phyloP scores from a whole-genome alignment of 2,888 invertebrate genomes.

The Caenorhabditis macrosperma region DNA sequence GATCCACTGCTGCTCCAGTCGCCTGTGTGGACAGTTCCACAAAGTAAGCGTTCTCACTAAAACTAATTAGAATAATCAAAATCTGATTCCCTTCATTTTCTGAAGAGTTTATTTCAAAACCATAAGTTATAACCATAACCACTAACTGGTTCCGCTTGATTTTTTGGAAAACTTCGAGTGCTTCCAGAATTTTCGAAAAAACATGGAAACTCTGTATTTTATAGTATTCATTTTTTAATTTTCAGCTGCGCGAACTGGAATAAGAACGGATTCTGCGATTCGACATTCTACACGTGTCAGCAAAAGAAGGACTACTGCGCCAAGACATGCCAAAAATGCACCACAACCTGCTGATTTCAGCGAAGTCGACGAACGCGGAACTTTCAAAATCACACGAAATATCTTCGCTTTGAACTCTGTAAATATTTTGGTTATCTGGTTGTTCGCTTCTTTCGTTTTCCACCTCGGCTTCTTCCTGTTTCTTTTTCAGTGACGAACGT shows the following conservation, averaged over 20 bases:
- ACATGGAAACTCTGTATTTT: too few relatives aligned
- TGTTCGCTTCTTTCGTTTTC: slow-evolving; percentile 33
- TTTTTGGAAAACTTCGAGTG: neutral
- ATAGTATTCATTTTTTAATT: too few relatives aligned
- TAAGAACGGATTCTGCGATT: slow-evolving; percentile 50
- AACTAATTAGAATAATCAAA: neutral
- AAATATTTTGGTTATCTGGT: slow-evolving; percentile 49
- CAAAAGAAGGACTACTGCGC: slow-evolving; percentile 47
- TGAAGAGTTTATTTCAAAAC: too few relatives aligned
- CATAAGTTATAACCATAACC: too few relatives aligned
- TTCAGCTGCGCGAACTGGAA: slow-evolving; percentile 49
- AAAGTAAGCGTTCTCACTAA: slow-evolving; percentile 15
- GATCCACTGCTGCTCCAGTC: slow-evolving; percentile 31
- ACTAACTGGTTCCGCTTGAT: too few relatives aligned
- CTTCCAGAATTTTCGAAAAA: too few relatives aligned
- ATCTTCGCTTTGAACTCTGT: slow-evolving; percentile 48
- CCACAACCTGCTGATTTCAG: slow-evolving; percentile 22
- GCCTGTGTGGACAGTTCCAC: slow-evolving; percentile 47
- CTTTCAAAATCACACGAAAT: slow-evolving; percentile 7
- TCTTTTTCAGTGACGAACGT: slow-evolving; percentile 22
- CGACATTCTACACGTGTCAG: slow-evolving; percentile 41
- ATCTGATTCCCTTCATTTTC: too few relatives aligned
- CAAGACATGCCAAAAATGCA: slow-evolving; percentile 43
- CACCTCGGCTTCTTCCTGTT: slow-evolving; percentile 48
- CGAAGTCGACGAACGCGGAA: neutral